Evolutionary conservation across 2,797 vertebrate genomes (phyloP).

Genomic region (Melanotaenia trifasciata): DNA sequence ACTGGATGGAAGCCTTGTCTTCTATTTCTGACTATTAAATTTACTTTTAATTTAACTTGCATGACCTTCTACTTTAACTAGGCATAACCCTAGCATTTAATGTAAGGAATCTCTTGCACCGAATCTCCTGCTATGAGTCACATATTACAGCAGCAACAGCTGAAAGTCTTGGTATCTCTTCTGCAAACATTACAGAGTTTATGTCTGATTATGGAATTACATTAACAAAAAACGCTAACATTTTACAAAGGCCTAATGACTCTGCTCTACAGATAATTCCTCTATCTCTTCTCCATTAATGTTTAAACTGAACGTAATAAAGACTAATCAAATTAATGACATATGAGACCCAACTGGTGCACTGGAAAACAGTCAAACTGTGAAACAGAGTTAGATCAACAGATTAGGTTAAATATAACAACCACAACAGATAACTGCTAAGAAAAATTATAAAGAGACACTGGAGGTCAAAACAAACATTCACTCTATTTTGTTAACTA

Average conservation of each 20-base stretch:
- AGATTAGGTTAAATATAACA: not conserved
- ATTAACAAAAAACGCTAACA: not conserved
- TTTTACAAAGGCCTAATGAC: not conserved
- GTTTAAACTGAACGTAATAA: not conserved
- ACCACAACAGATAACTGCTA: not conserved
- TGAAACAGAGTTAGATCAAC: not conserved
- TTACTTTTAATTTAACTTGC: too few species aligned
- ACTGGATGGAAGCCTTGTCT: too few species aligned
- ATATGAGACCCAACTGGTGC: not conserved
- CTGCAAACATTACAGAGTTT: not conserved
- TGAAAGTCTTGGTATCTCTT: not conserved
- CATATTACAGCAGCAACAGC: too few species aligned
- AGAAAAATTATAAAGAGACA: not conserved
- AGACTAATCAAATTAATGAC: not conserved
- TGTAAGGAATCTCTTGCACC: too few species aligned
- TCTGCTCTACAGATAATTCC: not conserved
- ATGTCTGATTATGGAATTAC: too few species aligned
- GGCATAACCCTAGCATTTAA: too few species aligned
- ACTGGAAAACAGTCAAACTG: not conserved
- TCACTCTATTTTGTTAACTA: not conserved
- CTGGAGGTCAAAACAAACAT: conserved; percentile 3
- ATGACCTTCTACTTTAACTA: too few species aligned
- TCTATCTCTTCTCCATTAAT: not conserved
- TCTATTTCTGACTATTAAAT: too few species aligned
- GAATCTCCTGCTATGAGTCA: too few species aligned